These are phyloP conservation scores for Candidula unifasciata DNA, from an alignment of 2,888 invertebrate species.

Conservation along the genomic window DNA sequence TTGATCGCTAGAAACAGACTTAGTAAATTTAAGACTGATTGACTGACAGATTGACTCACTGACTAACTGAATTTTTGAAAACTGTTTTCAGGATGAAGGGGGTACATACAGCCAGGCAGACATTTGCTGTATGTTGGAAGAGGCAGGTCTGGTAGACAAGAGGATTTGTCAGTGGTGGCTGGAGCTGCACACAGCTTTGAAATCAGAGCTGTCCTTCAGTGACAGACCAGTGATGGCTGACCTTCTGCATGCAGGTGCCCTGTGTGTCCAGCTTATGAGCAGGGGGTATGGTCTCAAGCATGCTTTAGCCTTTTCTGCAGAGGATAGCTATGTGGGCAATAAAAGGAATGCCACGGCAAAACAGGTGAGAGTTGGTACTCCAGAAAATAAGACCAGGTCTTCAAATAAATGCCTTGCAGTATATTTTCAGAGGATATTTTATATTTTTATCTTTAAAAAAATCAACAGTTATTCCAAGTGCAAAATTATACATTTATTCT, in stretches of 20 bases:
- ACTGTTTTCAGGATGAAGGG: constrained; percentile 67
- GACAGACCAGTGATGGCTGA: constrained; percentile 45
- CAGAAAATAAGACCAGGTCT: too few relatives aligned
- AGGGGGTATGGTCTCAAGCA: constrained; percentile 52
- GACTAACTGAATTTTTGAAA: too few relatives aligned
- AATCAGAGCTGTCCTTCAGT: constrained; percentile 22
- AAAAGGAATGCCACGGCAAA: constrained; percentile 54
- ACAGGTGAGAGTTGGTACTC: constrained; percentile 56
- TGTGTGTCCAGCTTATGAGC: constrained; percentile 56
- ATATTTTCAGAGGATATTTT: too few relatives aligned
- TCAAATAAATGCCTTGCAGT: too few relatives aligned
- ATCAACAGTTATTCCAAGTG: too few relatives aligned
- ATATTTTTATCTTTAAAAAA: too few relatives aligned
- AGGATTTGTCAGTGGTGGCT: constrained; percentile 66
- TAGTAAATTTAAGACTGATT: too few relatives aligned
- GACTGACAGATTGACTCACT: too few relatives aligned
- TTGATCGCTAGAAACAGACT: too few relatives aligned
- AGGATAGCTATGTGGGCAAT: constrained; percentile 61
- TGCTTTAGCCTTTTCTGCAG: constrained; percentile 54
- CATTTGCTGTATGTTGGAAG: constrained; percentile 62
- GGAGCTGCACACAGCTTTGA: constrained; percentile 80
- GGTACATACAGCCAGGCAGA: constrained; percentile 65
- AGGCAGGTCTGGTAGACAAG: constrained; percentile 62
- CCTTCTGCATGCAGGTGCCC: constrained; percentile 47
- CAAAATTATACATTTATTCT: too few relatives aligned